Conservation (phyloP, 2,797 vertebrate species). For the Geotrypetes seraphini region DNA sequence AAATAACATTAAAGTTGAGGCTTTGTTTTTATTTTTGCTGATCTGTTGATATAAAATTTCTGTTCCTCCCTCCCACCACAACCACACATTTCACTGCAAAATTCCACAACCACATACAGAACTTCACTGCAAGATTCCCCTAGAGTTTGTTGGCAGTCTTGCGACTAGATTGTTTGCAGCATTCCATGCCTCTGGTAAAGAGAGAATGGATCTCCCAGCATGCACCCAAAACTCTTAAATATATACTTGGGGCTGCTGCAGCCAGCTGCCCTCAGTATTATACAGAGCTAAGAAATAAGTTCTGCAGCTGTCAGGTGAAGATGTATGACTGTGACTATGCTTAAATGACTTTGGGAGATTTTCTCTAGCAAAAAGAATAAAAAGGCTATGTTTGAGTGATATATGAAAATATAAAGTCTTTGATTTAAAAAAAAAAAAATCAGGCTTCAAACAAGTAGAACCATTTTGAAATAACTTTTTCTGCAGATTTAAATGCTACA, state of each 20-base stretch:
- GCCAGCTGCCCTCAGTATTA: constrained; percentile 26
- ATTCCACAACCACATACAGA: too few relatives aligned
- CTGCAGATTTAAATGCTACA: constrained; percentile 5
- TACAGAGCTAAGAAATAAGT: constrained; percentile 28
- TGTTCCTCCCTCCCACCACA: constrained; percentile 7
- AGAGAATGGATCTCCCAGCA: constrained; percentile 31
- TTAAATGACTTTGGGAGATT: constrained; percentile 26
- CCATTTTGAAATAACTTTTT: constrained; percentile 18
- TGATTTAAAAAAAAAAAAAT: constrained; percentile 25
- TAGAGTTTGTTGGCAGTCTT: constrained; percentile 14
- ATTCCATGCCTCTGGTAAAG: constrained; percentile 23
- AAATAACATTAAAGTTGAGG: too few relatives aligned
- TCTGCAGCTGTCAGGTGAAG: constrained; percentile 28
- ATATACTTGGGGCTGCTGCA: constrained; percentile 29
- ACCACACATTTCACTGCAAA: too few relatives aligned
- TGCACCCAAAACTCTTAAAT: constrained; percentile 19
- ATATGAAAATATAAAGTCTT: constrained; percentile 15
- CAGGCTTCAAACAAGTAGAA: constrained; percentile 12
- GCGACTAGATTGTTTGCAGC: constrained; percentile 31
- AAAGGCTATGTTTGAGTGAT: constrained; percentile 18
- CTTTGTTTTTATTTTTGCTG: too few relatives aligned
- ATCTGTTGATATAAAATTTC: too few relatives aligned
- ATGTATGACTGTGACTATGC: constrained; percentile 27
- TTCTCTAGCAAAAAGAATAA: constrained; percentile 33
- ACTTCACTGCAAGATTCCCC: too few relatives aligned